Conservation (phyloP, 2,113 vertebrate genomes). For the Callaeas wilsoni region DNA sequence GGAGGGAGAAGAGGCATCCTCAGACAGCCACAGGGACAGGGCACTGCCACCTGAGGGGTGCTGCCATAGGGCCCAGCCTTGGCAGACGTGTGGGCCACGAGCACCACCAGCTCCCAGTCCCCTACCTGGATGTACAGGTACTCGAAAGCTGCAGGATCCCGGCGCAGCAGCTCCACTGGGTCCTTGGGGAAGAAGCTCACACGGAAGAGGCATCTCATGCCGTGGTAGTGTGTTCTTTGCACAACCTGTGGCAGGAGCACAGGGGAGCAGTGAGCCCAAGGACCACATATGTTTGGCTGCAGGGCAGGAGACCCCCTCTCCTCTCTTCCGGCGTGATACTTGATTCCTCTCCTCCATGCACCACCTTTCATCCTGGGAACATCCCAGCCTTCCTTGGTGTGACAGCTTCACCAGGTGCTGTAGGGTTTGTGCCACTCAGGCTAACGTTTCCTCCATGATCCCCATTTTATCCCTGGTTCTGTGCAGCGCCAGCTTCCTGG, state of each 20-base stretch:
- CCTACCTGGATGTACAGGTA: slow-evolving; percentile 97
- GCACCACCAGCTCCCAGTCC: neutral
- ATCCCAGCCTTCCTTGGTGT: neutral
- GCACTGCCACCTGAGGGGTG: neutral
- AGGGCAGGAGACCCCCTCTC: neutral
- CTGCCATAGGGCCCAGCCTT: neutral
- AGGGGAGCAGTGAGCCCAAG: neutral
- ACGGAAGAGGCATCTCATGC: slow-evolving; percentile 97
- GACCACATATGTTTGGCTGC: fast-evolving
- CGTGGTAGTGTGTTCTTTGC: slow-evolving; percentile 97
- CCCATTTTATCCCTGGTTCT: neutral
- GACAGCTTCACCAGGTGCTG: neutral
- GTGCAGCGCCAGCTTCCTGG: neutral
- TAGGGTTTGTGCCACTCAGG: neutral
- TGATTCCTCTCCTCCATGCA: neutral
- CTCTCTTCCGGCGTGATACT: neutral
- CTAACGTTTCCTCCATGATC: fast-evolving
- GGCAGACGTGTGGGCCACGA: fast-evolving
- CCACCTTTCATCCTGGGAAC: neutral
- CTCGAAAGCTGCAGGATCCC: slow-evolving; percentile 94
- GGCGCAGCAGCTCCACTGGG: slow-evolving; percentile 87
- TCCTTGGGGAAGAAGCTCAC: slow-evolving; percentile 99
- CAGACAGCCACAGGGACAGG: neutral
- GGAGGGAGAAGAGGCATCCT: neutral
- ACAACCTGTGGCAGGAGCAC: slow-evolving; percentile 80